A percentile compares a stretch with the other conserved stretches of the same genome.
phyloP scores from a whole-genome alignment of 92 coral and sea anemone species.

The Ricordea florida region DNA sequence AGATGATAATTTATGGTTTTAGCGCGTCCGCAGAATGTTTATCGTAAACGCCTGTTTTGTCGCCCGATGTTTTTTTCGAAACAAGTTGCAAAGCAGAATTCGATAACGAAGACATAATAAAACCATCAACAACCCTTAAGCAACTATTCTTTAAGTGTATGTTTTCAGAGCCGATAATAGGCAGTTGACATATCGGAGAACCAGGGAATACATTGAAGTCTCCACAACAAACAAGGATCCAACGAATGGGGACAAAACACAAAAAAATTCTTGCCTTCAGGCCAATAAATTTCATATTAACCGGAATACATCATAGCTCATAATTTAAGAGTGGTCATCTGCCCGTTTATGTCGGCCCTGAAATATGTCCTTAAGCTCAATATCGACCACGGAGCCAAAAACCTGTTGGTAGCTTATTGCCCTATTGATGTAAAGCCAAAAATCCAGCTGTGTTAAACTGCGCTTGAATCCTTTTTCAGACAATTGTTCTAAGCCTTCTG shows the following conservation, averaged over 20 bases:
- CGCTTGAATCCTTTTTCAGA: background rate
- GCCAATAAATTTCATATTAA: too few relatives aligned
- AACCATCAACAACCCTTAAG: conserved; percentile 50
- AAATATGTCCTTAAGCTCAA: too few relatives aligned
- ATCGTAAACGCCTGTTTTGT: background rate
- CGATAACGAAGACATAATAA: conserved; percentile 61
- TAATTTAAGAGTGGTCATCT: background rate
- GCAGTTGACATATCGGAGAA: background rate
- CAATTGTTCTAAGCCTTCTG: background rate
- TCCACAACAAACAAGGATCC: background rate
- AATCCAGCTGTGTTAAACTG: background rate
- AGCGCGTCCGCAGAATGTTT: background rate
- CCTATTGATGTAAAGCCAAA: background rate
- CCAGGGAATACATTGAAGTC: background rate
- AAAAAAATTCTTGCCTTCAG: conserved; percentile 19
- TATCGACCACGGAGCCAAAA: too few relatives aligned
- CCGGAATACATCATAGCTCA: too few relatives aligned
- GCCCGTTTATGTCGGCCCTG: background rate
- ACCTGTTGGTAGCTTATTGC: too few relatives aligned
- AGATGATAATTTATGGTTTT: background rate
- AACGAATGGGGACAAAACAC: background rate
- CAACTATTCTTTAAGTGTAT: conserved; percentile 15
- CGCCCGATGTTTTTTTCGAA: background rate
- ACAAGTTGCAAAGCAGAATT: conserved; percentile 33
- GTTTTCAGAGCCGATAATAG: conserved; percentile 15